Base-by-base conservation (phyloP, 1,140 invertebrate species). In the Lasioglossum albipes region DNA sequence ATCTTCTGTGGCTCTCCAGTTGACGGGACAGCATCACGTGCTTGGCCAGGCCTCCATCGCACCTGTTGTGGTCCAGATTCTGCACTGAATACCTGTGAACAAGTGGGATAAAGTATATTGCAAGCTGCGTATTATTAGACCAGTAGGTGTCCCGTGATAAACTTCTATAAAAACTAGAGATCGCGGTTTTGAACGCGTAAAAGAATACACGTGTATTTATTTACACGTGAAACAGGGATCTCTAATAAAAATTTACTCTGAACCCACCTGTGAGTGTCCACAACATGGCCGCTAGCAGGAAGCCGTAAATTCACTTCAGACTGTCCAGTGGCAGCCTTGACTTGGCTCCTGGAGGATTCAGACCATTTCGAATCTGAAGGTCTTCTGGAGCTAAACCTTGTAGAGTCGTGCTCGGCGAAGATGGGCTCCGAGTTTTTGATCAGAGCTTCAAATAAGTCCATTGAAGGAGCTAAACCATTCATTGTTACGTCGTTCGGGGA, bases 331-430 rank as follows among this genome's bases (percentile, higher is more conserved):
- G 82, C 83, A 0, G 87, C 59, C 70, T 91, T 91, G 42, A 93
- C 92, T 13, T 93, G 92, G 67, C 92, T 93, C 36, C 92, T 87
- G 0, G 92, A 93, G 0, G 92, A 92, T 52, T 93, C 92, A 2
- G 91, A 93, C 92, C 92, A 93, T 10, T 87, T 90, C 1, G 91
- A 91, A 36, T 93, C 91, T 0, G 92, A 92, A 0, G 91, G 91
- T 42, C 92, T 86, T 59, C 91, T 86, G 2, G 92, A 93, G 68
- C 89, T 91, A 76, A 90, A 92, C n/a, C 91, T 89, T 6, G 91
- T 92, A 0, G 89, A 90, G 36, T 92, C 89, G 66, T 92, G 91
- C 49, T 93, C 91, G 0, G 84, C 68, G 62, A 93, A 92, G 27
- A 89, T 85, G 0, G 87, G 82, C 27, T 88, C 85, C 0, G 87